Base-by-base conservation (phyloP, 2,113 vertebrate genomes). In the Hippoglossus stenolepis region DNA sequence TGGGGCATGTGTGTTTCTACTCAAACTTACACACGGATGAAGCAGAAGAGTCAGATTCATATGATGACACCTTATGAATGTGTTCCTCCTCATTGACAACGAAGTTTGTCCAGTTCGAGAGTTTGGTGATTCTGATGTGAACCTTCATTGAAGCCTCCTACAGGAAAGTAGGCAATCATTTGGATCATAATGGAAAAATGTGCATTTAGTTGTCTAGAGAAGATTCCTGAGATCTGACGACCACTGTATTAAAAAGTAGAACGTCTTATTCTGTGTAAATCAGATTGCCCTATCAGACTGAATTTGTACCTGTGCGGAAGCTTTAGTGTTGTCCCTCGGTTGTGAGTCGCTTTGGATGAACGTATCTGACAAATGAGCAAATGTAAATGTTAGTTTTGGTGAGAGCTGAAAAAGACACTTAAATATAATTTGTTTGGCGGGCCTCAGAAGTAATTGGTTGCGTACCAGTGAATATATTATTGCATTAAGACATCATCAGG, bases 401-500 rank as follows among this genome's bases (percentile, higher is more conserved):
- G 51, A 53, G 54, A 78, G 70, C 54, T 73, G 49, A 71, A 86
- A 82, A 83, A 80, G 57, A 85, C 70, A 73, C 70, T 77, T 57
- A 64, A 79, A 75, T 9, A 68, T 68, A 75, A 69, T 84, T 80
- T 85, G 85, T 85, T 83, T 74, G 53, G 68, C 71, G 20, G 31
- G 73, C 38, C 13, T 83, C 45, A 67, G 49, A 35, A 23, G 75
- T 86, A 69, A 86, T 59, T 17, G 24, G 14, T 77, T 83, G 65
- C 68, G 51, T 66, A 72, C 45, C 57, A 60, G 63, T 21, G 73
- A 70, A 75, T 43, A 58, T 77, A 80, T 85, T 75, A 86, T 72
- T 82, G 66, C 75, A 73, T 67, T 43, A 28, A 83, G 82, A 86
- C 86, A 70, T 82, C 70, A 76, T 87, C 77, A 77, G 65, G 58